These are phyloP conservation scores for Nannoperca obscura DNA, from an alignment of 2,797 vertebrate species.

Conservation along the genomic window DNA sequence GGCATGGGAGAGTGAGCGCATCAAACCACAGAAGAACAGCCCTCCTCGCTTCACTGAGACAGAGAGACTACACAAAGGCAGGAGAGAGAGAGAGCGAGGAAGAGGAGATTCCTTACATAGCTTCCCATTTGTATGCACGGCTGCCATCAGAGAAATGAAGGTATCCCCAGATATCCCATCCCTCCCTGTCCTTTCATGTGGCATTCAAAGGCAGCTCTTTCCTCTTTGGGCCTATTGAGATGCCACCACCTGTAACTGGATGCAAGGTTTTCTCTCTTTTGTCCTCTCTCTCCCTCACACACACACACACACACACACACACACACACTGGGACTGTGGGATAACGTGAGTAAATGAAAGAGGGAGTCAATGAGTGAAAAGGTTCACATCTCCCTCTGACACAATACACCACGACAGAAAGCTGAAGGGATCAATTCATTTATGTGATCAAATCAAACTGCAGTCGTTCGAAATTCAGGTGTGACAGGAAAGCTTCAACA, in stretches of 20 bases:
- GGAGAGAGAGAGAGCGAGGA: constrained; percentile 55
- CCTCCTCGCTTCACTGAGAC: constrained; percentile 76
- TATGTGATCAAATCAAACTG: not conserved
- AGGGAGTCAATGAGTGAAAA: constrained; percentile 48
- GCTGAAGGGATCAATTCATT: constrained; percentile 38
- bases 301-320: constrained; percentile 2
- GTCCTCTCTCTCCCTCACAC: constrained; percentile 28
- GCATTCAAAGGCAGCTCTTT: constrained; percentile 84
- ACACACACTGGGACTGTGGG: constrained; percentile 40
- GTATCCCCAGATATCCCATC: constrained; percentile 81
- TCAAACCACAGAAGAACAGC: constrained; percentile 74
- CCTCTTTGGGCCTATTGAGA: constrained; percentile 83
- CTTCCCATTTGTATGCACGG: constrained; percentile 89
- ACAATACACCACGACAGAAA: constrained; percentile 16
- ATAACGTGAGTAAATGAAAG: constrained; percentile 48
- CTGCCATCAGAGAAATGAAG: constrained; percentile 82
- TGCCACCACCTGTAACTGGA: constrained; percentile 87
- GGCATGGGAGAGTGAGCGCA: constrained; percentile 89
- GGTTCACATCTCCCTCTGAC: constrained; percentile 42
- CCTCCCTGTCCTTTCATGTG: constrained; percentile 83
- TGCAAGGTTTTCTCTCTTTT: constrained; percentile 79
- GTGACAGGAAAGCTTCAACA: not conserved
- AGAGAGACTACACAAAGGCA: constrained; percentile 71
- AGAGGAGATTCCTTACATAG: constrained; percentile 89
- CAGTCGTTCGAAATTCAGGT: not conserved